Evolutionary conservation across 23 tunicate genomes (phyloP).

Genomic region (Trididemnum miniatum): DNA sequence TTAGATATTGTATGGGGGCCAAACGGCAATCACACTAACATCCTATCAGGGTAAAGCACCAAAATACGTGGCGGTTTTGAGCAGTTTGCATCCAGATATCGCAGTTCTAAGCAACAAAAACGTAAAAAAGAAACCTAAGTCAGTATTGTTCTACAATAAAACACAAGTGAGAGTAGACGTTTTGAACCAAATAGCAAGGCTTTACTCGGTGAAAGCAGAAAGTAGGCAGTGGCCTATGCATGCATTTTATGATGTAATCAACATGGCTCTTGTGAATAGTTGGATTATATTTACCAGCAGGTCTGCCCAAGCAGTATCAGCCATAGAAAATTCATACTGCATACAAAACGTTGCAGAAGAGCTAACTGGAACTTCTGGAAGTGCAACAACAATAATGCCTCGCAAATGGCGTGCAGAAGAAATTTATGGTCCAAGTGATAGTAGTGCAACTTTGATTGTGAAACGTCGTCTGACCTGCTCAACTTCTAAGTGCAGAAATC

Average conservation of each 20-base stretch:
- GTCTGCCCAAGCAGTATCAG: no score
- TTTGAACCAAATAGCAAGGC: no score
- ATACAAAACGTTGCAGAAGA: background rate
- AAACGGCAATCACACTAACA: slow-evolving; percentile 4
- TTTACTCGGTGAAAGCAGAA: slow-evolving; percentile 23
- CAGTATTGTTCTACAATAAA: slow-evolving; percentile 6
- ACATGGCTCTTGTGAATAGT: no score
- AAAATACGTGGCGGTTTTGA: slow-evolving; percentile 37
- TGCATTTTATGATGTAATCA: no score
- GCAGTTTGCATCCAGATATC: slow-evolving; percentile 1
- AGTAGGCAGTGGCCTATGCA: slow-evolving; percentile 30
- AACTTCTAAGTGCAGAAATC: slow-evolving; percentile 35
- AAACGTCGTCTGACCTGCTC: slow-evolving; percentile 35
- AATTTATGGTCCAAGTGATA: slow-evolving; percentile 8
- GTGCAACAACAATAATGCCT: slow-evolving; percentile 16
- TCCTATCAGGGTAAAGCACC: slow-evolving; percentile 12
- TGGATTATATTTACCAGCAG: no score
- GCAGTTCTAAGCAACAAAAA: slow-evolving; percentile 13
- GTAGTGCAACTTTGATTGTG: background rate
- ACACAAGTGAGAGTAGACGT: no score
- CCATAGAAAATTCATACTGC: slow-evolving; percentile 17
- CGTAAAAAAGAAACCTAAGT: slow-evolving; percentile 30
- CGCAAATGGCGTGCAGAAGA: no score
- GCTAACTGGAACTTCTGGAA: slow-evolving; percentile 27
- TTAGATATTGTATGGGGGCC: background rate